Base-by-base conservation (phyloP, 2,797 vertebrate species). In the Amblyraja radiata region DNA sequence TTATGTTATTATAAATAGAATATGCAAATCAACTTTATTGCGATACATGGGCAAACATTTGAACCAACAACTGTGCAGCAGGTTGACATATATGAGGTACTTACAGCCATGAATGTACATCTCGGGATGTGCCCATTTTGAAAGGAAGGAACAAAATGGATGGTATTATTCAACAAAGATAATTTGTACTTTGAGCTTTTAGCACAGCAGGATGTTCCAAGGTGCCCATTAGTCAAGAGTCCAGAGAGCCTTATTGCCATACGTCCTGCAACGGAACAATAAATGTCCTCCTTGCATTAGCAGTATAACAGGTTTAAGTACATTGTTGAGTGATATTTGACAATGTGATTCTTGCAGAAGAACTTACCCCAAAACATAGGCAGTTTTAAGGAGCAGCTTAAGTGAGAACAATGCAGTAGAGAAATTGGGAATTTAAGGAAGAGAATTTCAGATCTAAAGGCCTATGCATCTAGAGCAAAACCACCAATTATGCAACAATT, bases 1-100 rank as follows among this genome's bases (percentile, higher is more conserved):
- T 92, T 92, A 76, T 76, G 92, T 76, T 76, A 28, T 76, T 58
- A 76, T 92, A 76, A 92, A 46, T 92, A 92, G 46, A 54, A 92
- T 58, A 92, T 92, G 90, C 71, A 92, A 74, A 92, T 92, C 23
- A 46, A 13, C 68, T 14, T 92, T 76, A 92, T 88, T 36, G 14
- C 32, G 68, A 68, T 88, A 63, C 10, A 88, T 16, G 63, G 28
- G 90, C 32, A 74, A 74, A 46, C 68, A 91, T n/a, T 76, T 76
- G 39, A 46, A 39, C 39, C 36, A 92, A 28, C 90, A 54, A 76
- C 71, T 76, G 90, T 92, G 73, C 28, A 28, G 68, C 23, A 36
- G 90, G 21, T 92, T 76, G n/a, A 88, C 7, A 68, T 68, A 1
- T 10, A 32, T 36, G 84, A 32, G 14, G 14, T 32, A 14, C 13